Conservation (phyloP, 2,113 vertebrate genomes). For the human region GRCh38 chr4:38193501-38194000, state of each 20-base stretch:
- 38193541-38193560: neutral
- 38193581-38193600: fast-evolving
- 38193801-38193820: neutral
- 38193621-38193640: neutral
- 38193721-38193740: neutral
- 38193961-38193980: neutral
- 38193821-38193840: neutral
- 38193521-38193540: fast-evolving
- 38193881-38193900: neutral
- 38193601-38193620: slow-evolving; percentile 4
- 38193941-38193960: neutral
- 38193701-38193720: slow-evolving; percentile 53
- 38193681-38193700: neutral
- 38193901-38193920: neutral
- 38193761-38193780: fast-evolving
- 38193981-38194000: neutral
- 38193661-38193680: slow-evolving; percentile 1
- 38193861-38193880: neutral
- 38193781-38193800: neutral
- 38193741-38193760: neutral
- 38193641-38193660: slow-evolving; percentile 32
- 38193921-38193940: neutral
- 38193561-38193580: neutral
- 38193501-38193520: neutral
- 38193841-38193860: neutral